phyloP scores from a whole-genome alignment of 2,113 vertebrate species.

The Sander lucioperca region DNA sequence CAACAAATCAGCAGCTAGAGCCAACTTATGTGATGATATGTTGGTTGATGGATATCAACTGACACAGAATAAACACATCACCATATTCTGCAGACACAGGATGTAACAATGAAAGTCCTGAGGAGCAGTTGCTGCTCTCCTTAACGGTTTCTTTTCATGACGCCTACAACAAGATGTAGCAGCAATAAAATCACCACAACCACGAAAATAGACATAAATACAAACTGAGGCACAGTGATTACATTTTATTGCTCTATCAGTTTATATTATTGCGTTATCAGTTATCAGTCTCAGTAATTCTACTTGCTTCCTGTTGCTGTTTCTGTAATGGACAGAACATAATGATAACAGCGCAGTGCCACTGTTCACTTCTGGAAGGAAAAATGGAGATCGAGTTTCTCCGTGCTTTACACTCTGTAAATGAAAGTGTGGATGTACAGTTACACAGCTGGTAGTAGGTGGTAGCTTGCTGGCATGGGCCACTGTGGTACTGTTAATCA shows the following conservation, averaged over 20 bases:
- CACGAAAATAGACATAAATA: constrained; percentile 10
- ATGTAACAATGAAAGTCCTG: not conserved
- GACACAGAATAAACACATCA: not conserved
- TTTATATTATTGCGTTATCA: too few relatives aligned
- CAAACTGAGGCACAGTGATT: constrained; percentile 32
- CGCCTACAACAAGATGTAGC: not conserved
- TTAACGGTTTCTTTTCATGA: constrained; percentile 30
- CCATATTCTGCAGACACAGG: not conserved
- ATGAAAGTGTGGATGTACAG: constrained; percentile 15
- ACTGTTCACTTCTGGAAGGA: not conserved
- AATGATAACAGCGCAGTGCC: not conserved
- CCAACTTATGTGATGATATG: not conserved
- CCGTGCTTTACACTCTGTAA: not conserved
- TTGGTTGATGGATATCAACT: not conserved
- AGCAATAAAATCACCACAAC: constrained; percentile 4
- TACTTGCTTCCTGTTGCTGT: constrained; percentile 30
- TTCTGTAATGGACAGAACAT: constrained; percentile 23
- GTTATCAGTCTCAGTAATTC: constrained; percentile 7
- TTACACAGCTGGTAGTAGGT: constrained; percentile 6
- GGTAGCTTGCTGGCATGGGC: not conserved
- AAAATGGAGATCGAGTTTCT: constrained; percentile 34
- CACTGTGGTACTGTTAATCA: constrained; percentile 8
- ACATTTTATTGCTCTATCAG: not conserved
- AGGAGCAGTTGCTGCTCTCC: not conserved
- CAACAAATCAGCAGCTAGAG: not conserved